A percentile compares a stretch with the other conserved stretches of the same genome.
phyloP scores from a whole-genome alignment of 2,888 invertebrate species.

The Cybosia mesomella region DNA sequence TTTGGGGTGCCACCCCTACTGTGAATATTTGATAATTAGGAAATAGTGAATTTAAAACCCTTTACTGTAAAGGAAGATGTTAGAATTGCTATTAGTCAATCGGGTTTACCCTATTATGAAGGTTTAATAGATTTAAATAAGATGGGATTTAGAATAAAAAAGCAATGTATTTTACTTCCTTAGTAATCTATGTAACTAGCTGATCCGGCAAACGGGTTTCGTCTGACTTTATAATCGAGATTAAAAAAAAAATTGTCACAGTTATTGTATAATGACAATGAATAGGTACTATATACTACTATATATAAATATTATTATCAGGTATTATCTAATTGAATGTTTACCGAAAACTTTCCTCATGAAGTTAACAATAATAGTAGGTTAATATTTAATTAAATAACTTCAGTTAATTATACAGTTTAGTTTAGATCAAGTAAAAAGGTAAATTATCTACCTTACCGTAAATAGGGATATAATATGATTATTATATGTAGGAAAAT shows the following conservation, averaged over 20 bases:
- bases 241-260: not conserved
- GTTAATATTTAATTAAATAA: not conserved
- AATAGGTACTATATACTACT: not conserved
- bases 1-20: conserved; percentile 62
- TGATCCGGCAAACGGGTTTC: no score
- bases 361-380: not conserved
- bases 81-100: conserved; percentile 68
- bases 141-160: not conserved
- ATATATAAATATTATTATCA: not conserved
- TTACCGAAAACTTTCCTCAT: conserved; percentile 5
- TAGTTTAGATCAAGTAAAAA: not conserved
- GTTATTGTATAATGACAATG: not conserved
- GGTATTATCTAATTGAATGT: not conserved
- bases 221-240: no score
- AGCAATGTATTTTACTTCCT: no score
- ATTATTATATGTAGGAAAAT: not conserved
- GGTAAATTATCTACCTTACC: not conserved
- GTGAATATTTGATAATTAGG: conserved; percentile 75
- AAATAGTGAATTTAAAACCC: conserved; percentile 83
- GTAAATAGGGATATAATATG: conserved; percentile 18
- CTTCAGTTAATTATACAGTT: conserved; percentile 5
- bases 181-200: no score
- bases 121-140: conserved; percentile 19
- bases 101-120: conserved; percentile 56
- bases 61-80: conserved; percentile 68